These are phyloP conservation scores for Lepidochrysops patricia DNA, from an alignment of 2,888 invertebrate species.

Conservation along the genomic window DNA sequence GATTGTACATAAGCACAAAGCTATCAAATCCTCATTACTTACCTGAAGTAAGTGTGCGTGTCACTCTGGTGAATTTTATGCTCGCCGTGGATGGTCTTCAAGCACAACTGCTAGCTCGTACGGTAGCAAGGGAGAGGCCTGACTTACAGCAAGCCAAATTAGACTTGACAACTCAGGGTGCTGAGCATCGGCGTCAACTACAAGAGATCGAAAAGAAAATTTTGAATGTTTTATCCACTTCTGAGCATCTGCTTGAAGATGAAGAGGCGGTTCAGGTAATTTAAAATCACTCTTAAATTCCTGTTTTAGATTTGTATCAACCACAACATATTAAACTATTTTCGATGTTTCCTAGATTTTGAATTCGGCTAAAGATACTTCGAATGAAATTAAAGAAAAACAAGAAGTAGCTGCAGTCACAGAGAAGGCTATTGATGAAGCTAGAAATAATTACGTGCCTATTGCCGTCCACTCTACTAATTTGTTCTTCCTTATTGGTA, in stretches of 20 bases:
- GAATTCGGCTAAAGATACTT: conserved; percentile 90
- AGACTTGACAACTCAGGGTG: conserved; percentile 89
- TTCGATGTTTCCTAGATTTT: conserved; percentile 72
- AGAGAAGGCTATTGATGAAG: conserved; percentile 90
- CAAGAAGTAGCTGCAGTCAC: conserved; percentile 92
- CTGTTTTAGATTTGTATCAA: no score
- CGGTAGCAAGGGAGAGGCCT: conserved; percentile 92
- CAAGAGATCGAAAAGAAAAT: conserved; percentile 95
- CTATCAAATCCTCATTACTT: conserved; percentile 94
- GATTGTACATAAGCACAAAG: conserved; percentile 95
- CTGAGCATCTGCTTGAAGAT: conserved; percentile 82
- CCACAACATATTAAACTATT: no score
- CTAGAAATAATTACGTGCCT: conserved; percentile 89
- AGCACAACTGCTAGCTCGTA: conserved; percentile 91
- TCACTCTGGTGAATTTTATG: conserved; percentile 93
- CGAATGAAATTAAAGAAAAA: conserved; percentile 93
- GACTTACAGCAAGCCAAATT: conserved; percentile 94
- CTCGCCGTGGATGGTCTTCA: conserved; percentile 90
- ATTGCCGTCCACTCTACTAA: conserved; percentile 93
- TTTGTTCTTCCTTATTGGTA: conserved; percentile 92
- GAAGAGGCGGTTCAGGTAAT: conserved; percentile 87
- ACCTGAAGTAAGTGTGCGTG: conserved; percentile 94
- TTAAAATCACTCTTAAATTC: no score
- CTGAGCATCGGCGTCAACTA: conserved; percentile 85
- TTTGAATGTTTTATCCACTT: conserved; percentile 73